Conservation (phyloP, 2,797 vertebrate species). For the Echeneis naucrates region DNA sequence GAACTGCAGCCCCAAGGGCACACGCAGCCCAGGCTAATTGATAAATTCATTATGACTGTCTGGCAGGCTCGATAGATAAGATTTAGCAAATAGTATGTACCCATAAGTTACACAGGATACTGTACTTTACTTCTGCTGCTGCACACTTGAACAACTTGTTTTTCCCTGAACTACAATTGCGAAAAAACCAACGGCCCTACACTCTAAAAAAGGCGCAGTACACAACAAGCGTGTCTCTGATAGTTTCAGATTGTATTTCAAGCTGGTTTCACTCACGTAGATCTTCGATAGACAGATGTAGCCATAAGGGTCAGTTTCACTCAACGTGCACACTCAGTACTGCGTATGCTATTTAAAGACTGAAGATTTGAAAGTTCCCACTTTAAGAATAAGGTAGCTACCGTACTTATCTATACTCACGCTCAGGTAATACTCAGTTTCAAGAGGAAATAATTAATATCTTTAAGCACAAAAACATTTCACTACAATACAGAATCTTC, state of each 20-base stretch:
- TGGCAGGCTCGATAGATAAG: slow-evolving; percentile 59
- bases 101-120: slow-evolving; percentile 17
- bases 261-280: neutral
- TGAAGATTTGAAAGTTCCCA: slow-evolving; percentile 21
- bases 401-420: neutral
- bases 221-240: neutral
- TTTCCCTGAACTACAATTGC: slow-evolving; percentile 1
- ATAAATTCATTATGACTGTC: slow-evolving; percentile 75
- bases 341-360: neutral
- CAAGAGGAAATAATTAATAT: neutral
- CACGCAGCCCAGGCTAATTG: slow-evolving; percentile 63
- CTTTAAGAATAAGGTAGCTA: slow-evolving; percentile 11
- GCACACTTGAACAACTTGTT: slow-evolving; percentile 25
- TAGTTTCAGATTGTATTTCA: slow-evolving; percentile 28
- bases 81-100: slow-evolving; percentile 46
- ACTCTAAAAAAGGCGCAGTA: neutral
- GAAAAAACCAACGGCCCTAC: neutral
- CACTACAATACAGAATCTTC: neutral
- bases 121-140: slow-evolving; percentile 11
- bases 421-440: neutral
- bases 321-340: slow-evolving; percentile 1
- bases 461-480: neutral
- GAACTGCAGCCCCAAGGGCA: slow-evolving; percentile 62
- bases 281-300: too few species aligned
- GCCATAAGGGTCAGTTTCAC: neutral